phyloP scores from a whole-genome alignment of 1,140 invertebrate genomes.

The Planococcus citri region DNA sequence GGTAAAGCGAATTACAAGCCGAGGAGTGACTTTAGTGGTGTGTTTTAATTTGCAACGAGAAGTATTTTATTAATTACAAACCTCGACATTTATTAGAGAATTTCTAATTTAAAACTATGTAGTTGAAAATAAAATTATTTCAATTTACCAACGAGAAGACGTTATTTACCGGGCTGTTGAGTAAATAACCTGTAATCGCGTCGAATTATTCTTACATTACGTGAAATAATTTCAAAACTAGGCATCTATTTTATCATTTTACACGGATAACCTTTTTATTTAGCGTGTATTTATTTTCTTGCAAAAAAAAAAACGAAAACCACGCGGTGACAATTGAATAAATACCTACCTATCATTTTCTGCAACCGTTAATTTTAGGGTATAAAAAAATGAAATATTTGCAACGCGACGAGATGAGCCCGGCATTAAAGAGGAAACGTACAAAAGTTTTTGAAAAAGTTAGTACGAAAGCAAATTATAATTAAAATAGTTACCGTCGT shows the following conservation, averaged over 20 bases:
- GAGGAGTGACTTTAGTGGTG: too few species aligned
- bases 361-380: too few species aligned
- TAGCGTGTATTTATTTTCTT: too few species aligned
- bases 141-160: neutral
- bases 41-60: too few species aligned
- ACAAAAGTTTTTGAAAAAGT: neutral
- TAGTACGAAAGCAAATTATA: neutral
- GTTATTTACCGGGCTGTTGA: neutral
- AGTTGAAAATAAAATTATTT: neutral
- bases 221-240: neutral
- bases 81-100: neutral
- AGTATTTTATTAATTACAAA: too few species aligned
- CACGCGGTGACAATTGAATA: too few species aligned
- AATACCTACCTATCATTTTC: too few species aligned
- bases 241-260: too few species aligned
- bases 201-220: neutral
- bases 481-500: slow-evolving; percentile 1
- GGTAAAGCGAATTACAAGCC: too few species aligned
- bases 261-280: too few species aligned
- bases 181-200: neutral
- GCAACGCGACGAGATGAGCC: neutral
- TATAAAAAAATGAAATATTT: too few species aligned
- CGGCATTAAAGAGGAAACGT: neutral
- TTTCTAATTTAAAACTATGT: slow-evolving; percentile 3
- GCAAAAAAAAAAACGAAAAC: too few species aligned